A percentile compares a stretch with the other conserved stretches of the same genome.
These are phyloP conservation scores for Colinus virginianus DNA, from an alignment of 2,113 vertebrate species.

Conservation along the genomic window DNA sequence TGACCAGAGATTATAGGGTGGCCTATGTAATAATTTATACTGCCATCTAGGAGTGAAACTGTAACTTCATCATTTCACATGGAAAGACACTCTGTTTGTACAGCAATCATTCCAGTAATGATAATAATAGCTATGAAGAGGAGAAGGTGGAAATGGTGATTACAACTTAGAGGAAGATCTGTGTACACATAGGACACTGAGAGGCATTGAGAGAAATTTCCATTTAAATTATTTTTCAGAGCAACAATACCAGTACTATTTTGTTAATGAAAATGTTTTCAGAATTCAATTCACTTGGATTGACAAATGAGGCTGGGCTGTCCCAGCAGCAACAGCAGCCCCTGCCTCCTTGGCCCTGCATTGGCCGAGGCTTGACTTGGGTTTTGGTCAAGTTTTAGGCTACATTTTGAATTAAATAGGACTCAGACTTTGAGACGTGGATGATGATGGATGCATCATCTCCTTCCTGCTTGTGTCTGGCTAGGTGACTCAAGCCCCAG, in stretches of 20 bases:
- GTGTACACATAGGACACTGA: not conserved
- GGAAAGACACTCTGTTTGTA: constrained; percentile 5
- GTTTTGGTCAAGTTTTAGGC: not conserved
- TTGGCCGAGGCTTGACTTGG: not conserved
- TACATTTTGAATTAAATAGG: not conserved
- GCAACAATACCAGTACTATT: not conserved
- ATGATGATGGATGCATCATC: not conserved
- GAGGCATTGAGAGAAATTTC: not conserved
- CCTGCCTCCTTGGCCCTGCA: not conserved
- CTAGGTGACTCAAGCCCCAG: not conserved
- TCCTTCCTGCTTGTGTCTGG: not conserved
- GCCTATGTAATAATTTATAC: constrained; percentile 38
- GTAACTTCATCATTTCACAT: not conserved
- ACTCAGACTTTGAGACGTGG: not conserved
- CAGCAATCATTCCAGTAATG: constrained; percentile 35
- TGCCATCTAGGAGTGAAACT: constrained; percentile 42
- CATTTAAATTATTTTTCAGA: constrained; percentile 10
- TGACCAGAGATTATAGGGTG: constrained; percentile 65
- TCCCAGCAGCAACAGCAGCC: too few species aligned
- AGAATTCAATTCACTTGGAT: not conserved
- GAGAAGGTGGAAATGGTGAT: not conserved
- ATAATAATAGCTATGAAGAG: not conserved
- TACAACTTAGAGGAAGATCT: not conserved
- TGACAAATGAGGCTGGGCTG: not conserved
- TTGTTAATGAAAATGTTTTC: not conserved